Conservation (phyloP, 2,888 invertebrate genomes). For the Pristionchus fissidentatus region DNA sequence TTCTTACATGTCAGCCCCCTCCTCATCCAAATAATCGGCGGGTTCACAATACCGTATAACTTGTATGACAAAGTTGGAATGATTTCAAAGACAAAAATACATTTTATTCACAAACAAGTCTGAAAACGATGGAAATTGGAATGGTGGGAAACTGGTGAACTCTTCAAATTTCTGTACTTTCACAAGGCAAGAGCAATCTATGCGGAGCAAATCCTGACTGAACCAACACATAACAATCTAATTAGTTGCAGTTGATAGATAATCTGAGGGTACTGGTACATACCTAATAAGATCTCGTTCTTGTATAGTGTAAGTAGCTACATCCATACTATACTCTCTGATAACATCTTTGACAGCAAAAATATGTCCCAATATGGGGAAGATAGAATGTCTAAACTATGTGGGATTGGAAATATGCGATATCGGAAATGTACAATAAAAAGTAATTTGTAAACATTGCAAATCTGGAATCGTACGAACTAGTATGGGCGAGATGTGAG, state of each 20-base stretch:
- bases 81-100: background rate
- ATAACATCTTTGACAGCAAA: background rate
- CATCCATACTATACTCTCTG: background rate
- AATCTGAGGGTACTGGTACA: background rate
- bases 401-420: too few species aligned
- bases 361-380: background rate
- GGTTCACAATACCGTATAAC: background rate
- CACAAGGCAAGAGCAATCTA: constrained; percentile 13
- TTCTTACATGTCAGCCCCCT: too few species aligned
- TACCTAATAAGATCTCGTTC: constrained; percentile 5
- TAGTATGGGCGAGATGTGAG: background rate
- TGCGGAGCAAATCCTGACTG: background rate
- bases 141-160: background rate
- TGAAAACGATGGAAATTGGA: constrained; percentile 15
- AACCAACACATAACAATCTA: constrained; percentile 15
- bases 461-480: background rate
- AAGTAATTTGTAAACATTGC: background rate
- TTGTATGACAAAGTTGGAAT: background rate
- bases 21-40: background rate
- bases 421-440: too few species aligned
- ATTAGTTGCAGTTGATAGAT: background rate
- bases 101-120: background rate
- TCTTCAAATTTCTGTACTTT: constrained; percentile 13
- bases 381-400: background rate
- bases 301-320: background rate